Conservation (phyloP, 2,113 vertebrate species). For the Vulpes lagopus region DNA sequence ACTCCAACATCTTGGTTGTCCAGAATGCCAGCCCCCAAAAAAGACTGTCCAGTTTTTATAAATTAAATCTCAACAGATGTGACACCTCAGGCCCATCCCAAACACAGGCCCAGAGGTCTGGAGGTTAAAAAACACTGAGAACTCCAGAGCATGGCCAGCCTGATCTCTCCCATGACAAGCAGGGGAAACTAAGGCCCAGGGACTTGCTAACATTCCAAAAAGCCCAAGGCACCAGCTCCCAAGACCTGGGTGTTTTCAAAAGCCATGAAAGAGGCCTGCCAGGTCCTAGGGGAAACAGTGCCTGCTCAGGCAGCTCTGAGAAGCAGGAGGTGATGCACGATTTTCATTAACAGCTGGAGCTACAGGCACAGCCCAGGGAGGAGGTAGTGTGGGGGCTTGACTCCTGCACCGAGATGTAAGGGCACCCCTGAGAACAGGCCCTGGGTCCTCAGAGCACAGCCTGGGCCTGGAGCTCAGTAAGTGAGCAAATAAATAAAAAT, state of each 20-base stretch:
- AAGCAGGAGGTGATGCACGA: background rate
- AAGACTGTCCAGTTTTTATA: background rate
- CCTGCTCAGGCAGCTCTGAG: background rate
- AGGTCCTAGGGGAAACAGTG: background rate
- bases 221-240: background rate
- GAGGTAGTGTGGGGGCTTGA: accelerated
- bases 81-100: background rate
- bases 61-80: background rate
- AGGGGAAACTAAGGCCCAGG: background rate
- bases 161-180: background rate
- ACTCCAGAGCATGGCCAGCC: background rate
- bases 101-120: background rate
- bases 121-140: background rate
- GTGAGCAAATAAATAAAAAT: conserved; percentile 59
- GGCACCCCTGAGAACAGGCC: background rate
- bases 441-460: conserved; percentile 42
- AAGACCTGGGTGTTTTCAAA: background rate
- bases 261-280: background rate
- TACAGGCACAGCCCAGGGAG: background rate
- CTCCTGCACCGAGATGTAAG: background rate
- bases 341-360: conserved; percentile 54
- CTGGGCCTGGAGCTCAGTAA: conserved; percentile 18
- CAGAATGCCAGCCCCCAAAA: background rate
- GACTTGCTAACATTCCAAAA: background rate
- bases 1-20: background rate